phyloP scores from a whole-genome alignment of 2,888 invertebrate species.

The Anoplius nigerrimus region DNA sequence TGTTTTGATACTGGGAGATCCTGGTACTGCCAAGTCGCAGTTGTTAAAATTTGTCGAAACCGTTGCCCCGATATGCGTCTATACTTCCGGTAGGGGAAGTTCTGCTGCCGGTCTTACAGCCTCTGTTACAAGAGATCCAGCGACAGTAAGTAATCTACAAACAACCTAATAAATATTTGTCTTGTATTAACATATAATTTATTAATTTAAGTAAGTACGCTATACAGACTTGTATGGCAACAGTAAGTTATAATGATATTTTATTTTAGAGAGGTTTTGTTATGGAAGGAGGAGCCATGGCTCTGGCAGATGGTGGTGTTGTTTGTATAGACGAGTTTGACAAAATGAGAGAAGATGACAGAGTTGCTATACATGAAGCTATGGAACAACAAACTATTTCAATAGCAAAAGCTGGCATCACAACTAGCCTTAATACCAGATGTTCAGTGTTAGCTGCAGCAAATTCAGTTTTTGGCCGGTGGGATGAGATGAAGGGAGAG shows the following conservation, averaged over 20 bases:
- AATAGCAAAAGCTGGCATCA: conserved; percentile 99
- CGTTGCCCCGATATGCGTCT: conserved; percentile 94
- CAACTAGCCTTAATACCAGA: conserved; percentile 97
- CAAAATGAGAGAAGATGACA: conserved; percentile 99
- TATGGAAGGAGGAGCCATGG: conserved; percentile 99
- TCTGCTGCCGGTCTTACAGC: conserved; percentile 99
- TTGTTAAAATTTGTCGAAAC: conserved; percentile 97
- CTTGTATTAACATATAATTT: not conserved
- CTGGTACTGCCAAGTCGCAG: conserved; percentile 99
- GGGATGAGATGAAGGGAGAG: conserved; percentile 98
- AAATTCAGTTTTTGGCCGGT: conserved; percentile 97
- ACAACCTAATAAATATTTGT: not conserved
- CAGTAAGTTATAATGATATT: no score
- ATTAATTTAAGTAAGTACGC: conserved; percentile 5
- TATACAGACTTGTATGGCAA: no score
- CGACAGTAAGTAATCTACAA: conserved; percentile 80
- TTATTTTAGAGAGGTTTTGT: conserved; percentile 89
- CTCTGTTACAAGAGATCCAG: conserved; percentile 95
- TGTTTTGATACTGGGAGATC: conserved; percentile 95
- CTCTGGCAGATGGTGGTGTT: conserved; percentile 98
- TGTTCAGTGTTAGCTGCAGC: conserved; percentile 99
- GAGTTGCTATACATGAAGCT: conserved; percentile 99
- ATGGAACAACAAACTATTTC: conserved; percentile 99
- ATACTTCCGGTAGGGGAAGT: conserved; percentile 99
- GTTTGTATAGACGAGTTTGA: conserved; percentile 99